Evolutionary conservation across 2,113 vertebrate species (phyloP), one percentile per base, ranked within the genome.

Genomic region (Trematomus loennbergii): DNA sequence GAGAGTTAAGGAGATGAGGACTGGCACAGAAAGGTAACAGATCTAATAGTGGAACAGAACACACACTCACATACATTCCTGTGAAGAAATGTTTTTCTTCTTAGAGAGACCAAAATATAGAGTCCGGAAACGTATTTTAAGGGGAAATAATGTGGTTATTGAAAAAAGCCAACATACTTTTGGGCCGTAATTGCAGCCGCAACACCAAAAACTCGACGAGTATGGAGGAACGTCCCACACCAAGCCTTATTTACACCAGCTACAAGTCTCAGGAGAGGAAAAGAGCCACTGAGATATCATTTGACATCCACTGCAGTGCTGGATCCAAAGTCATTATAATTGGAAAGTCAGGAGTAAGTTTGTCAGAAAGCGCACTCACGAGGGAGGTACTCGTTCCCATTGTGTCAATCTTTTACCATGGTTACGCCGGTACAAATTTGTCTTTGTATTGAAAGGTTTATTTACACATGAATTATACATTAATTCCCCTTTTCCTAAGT

Each of bases 291-390:
- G 83, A 84, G 60, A 84, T 69, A 80, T 85, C 48, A 72, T 71
- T 46, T 83, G 78, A 87, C 88, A 90, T 82, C 70, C 77, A 72
- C 75, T 69, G 74, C 83, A 81, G 68, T 0, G 29, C 75, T 73
- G 74, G 58, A 87, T 83, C 83, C 83, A 86, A 88, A 91, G 83
- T 89, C 88, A 87, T 87, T 92, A 89, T 91, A 91, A 90, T 82
- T 91, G 92, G 87, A 89, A 58, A 89, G 50, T 72, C 82, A 81
- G 78, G 77, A 72, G 66, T 84, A 89, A 85, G 79, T 92, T 91
- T 92, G 84, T 92, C 80, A 79, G 78, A 79, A 81, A 75, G 81
- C 52, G 10, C 74, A 79, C 74, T 79, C 83, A 79, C 22, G 8
- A 85, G 83, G 85, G 82, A 87, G 18, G 46, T 52, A 75, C 81